phyloP scores from a whole-genome alignment of 2,888 invertebrate genomes.

The Chrysolina oricalcia region DNA sequence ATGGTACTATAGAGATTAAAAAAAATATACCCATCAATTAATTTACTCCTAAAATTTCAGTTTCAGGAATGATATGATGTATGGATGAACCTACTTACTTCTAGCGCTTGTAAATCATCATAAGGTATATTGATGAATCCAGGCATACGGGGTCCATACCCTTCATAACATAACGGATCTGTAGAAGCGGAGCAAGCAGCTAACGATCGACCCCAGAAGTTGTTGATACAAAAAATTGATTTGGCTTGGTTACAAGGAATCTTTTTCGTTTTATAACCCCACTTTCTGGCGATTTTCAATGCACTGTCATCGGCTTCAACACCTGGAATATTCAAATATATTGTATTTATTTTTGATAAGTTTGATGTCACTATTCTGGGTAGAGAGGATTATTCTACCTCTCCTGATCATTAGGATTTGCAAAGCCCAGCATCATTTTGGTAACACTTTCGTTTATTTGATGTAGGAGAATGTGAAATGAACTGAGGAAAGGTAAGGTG shows the following conservation, averaged over 20 bases:
- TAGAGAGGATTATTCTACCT: too few species aligned
- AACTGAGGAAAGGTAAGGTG: too few species aligned
- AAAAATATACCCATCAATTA: too few species aligned
- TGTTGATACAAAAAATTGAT: constrained; percentile 83
- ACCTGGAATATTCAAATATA: constrained; percentile 69
- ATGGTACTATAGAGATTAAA: too few species aligned
- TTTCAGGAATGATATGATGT: too few species aligned
- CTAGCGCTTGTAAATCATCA: constrained; percentile 81
- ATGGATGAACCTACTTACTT: constrained; percentile 71
- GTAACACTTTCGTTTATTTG: too few species aligned
- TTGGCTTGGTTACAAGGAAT: constrained; percentile 81
- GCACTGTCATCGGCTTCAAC: constrained; percentile 91
- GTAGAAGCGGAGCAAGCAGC: constrained; percentile 87
- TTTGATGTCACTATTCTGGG: too few species aligned
- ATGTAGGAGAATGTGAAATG: too few species aligned
- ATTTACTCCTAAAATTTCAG: too few species aligned
- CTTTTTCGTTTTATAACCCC: constrained; percentile 86
- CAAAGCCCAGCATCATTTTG: too few species aligned
- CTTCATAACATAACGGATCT: constrained; percentile 80
- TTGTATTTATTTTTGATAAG: not conserved
- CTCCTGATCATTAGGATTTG: too few species aligned
- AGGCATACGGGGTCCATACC: constrained; percentile 88
- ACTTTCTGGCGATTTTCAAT: constrained; percentile 85
- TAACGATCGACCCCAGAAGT: constrained; percentile 90
- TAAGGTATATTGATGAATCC: constrained; percentile 84